Evolutionary conservation across 92 coral and sea anemone genomes (phyloP), one percentile per base, ranked within the genome.

Genomic region (Pocillopora meandrina): DNA sequence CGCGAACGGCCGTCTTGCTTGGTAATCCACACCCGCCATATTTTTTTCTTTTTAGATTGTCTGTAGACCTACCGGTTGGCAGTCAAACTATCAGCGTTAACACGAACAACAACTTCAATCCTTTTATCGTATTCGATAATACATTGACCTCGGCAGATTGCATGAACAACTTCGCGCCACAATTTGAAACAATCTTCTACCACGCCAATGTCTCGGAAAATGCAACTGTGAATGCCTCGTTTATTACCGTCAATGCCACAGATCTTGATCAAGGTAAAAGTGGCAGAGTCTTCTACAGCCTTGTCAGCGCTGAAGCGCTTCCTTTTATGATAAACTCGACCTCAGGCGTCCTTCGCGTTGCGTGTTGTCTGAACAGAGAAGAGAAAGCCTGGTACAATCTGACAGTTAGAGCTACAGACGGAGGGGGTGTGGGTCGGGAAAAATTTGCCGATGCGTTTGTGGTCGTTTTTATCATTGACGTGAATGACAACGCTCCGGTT

Each of bases 231-330:
- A 89, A 89, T 56, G 31, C 86, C 12, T 64, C 77, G 20, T 74
- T 89, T 21, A 42, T 85, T 33, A 52, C 65, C 42, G 92, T 89
- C 11, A 89, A 89, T 36, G 92, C 92, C n/a, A 89, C 92, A 11
- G 92, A 89, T 72, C 62, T 42, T 47, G 92, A 89, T 55, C 20
- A 64, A 3, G 92, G 89, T 23, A 74, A 89, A 61, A 89, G 81
- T 59, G 92, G 92, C 9, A 70, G 75, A 80, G 52, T 89, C 67
- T 64, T 56, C 19, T 89, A 89, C 80, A 85, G 82, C 61, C 19
- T 89, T 68, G 70, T 77, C 5, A 69, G 55, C 26, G 71, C 2
- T 5, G 83, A 63, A 26, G 12, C 13, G 23, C 64, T 85, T 65
- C 92, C 92, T 18, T 89, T 89, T 56, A 61, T 56, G 56, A 31